Evolutionary conservation across 2,797 vertebrate genomes (phyloP), one percentile per base, ranked within the genome.

Genomic region (Sparus aurata): DNA sequence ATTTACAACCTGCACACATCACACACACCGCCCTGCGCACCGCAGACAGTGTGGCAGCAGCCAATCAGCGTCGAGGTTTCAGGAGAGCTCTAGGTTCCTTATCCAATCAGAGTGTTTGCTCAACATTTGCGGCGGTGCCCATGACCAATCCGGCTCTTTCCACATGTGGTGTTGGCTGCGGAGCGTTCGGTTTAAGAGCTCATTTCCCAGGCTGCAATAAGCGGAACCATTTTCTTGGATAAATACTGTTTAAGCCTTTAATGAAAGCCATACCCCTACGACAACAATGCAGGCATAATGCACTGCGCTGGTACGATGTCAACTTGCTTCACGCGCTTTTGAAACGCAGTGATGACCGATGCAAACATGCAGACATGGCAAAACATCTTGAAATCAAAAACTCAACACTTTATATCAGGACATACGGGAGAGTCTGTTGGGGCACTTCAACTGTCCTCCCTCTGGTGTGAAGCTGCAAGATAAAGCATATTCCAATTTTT

Each of bases 1-100:
- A 90, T 93, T 92, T 91, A 88, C 90, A 87, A 92, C 87, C 84
- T 89, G 83, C 91, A 93, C 93, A 94, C 91, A 93, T 93, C 91
- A 92, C 81, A 92, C 77, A 78, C 86, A 73, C 87, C 79, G 75
- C 23, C 69, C 77, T 69, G 64, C 73, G 55, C 79, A 69, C 67
- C 78, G 23, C 63, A 83, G 79, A 68, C 69, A 49, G 74, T 63
- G 57, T 67, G 70, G 59, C 85, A 73, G 63, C 70, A 66, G 69
- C 89, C 93, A 93, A 93, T 94, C 79, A 54, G 59, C 73, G 16
- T 61, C 16, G 1, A 9, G 46, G 60, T 60, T 80, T 67, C 22
- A 73, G 55, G 62, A 64, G 61, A 69, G 81, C 68, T 23, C 68
- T 13, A 62, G 38, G 58, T 55, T 58, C 22, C 55, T 74, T 18